These are phyloP conservation scores for Gambelia wislizenii DNA, from an alignment of 2,797 vertebrate genomes.

Conservation along the genomic window DNA sequence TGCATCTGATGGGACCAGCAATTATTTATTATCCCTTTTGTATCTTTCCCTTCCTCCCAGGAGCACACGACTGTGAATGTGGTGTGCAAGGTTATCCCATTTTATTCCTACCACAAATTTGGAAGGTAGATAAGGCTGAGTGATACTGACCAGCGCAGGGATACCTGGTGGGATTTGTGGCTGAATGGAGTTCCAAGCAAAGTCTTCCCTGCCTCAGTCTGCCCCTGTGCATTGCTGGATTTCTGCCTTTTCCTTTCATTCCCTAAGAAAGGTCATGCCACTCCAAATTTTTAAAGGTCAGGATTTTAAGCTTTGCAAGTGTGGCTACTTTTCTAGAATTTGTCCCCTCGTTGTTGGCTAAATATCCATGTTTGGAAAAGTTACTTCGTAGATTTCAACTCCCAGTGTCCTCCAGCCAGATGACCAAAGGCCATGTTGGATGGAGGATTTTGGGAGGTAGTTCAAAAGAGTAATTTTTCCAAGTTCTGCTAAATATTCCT, in stretches of 20 bases:
- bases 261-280: neutral
- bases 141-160: neutral
- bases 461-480: neutral
- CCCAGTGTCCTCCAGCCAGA: neutral
- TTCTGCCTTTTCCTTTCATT: neutral
- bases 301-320: neutral
- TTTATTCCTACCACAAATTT: neutral
- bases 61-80: neutral
- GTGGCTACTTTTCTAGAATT: neutral
- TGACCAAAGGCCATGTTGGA: too few species aligned
- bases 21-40: neutral
- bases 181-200: neutral
- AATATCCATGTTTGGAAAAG: neutral
- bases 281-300: neutral
- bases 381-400: too few species aligned
- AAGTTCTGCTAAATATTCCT: neutral
- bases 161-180: neutral
- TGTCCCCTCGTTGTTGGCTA: neutral
- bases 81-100: neutral
- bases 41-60: neutral
- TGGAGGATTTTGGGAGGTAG: neutral
- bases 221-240: neutral
- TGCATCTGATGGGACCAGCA: neutral
- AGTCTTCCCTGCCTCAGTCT: too few species aligned
- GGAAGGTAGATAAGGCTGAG: neutral